phyloP scores from a whole-genome alignment of 2,797 vertebrate species.

The Acrocephalus scirpaceus region DNA sequence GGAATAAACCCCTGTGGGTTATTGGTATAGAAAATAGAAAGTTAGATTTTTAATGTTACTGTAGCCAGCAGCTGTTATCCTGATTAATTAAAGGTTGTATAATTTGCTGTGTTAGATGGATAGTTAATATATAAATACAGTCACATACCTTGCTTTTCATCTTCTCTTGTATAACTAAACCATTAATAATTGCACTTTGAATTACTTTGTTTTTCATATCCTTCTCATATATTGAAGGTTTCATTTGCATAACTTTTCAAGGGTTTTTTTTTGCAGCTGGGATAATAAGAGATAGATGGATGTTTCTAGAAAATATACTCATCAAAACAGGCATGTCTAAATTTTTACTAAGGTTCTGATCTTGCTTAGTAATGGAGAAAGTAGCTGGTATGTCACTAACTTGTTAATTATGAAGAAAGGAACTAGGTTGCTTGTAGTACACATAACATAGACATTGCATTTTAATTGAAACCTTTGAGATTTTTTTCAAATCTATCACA shows the following conservation, averaged over 20 bases:
- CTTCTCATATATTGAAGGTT: background rate
- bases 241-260: background rate
- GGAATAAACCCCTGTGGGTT: background rate
- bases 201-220: background rate
- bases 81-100: background rate
- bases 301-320: background rate
- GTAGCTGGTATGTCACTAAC: background rate
- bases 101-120: background rate
- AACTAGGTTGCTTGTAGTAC: background rate
- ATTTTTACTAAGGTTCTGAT: background rate
- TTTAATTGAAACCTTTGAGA: background rate
- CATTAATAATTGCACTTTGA: background rate
- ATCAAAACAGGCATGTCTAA: background rate
- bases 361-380: background rate
- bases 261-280: background rate
- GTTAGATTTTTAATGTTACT: background rate
- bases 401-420: background rate
- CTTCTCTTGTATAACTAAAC: background rate
- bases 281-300: background rate
- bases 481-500: background rate
- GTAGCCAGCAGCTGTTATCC: background rate
- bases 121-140: background rate
- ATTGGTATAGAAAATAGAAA: background rate
- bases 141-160: conserved; percentile 1
- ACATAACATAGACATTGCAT: fast-evolving